phyloP scores from a whole-genome alignment of 2,888 invertebrate species.

The Frankliniella fusca region DNA sequence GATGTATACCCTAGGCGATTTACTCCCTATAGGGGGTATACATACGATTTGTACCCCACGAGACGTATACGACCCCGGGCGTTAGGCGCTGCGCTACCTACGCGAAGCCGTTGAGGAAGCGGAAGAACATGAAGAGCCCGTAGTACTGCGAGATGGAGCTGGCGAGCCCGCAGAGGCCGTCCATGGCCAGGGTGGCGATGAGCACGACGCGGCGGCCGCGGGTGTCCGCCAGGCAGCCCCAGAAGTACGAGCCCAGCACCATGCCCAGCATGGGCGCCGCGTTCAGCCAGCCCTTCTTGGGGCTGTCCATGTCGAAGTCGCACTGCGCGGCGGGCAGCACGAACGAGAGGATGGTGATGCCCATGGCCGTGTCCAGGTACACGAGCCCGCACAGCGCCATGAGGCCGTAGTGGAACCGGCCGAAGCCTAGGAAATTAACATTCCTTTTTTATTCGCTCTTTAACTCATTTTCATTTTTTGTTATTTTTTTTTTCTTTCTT shows the following conservation, averaged over 20 bases:
- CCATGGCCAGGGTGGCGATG: conserved; percentile 67
- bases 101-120: conserved; percentile 77
- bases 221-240: conserved; percentile 79
- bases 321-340: conserved; percentile 78
- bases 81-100: too few relatives aligned
- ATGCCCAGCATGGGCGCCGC: conserved; percentile 77
- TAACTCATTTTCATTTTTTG: not conserved
- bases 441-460: not conserved
- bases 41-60: too few relatives aligned
- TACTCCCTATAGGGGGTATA: too few relatives aligned
- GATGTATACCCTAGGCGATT: too few relatives aligned
- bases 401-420: conserved; percentile 73
- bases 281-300: conserved; percentile 72
- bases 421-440: conserved; percentile 62
- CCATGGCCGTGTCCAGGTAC: conserved; percentile 77
- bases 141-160: conserved; percentile 72
- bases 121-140: conserved; percentile 64
- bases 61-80: too few relatives aligned
- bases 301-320: conserved; percentile 73
- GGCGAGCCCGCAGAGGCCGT: conserved; percentile 65
- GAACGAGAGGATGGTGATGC: conserved; percentile 74
- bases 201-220: conserved; percentile 72
- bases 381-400: conserved; percentile 73
- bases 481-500: too few relatives aligned
- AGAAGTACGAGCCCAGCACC: conserved; percentile 78